Base-by-base conservation (phyloP, 2,888 invertebrate species). In the Girardia tigrina region DNA sequence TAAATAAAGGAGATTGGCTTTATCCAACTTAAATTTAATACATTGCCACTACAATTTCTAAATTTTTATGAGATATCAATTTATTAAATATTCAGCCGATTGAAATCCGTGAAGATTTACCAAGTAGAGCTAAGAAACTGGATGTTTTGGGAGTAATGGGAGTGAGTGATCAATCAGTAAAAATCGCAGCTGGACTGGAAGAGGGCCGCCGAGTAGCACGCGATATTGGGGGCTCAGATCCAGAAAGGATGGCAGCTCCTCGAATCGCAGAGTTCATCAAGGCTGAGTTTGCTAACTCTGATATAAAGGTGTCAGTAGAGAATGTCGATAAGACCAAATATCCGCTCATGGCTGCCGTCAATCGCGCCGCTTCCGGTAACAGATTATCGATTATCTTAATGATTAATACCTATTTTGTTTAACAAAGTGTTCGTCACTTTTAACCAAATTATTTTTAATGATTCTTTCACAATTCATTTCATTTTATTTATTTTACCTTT, bases 211-310 rank as follows among this genome's bases (percentile, higher is more conserved):
- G 86, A 81, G 87, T 88, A 1, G 85, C 86, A 23, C 82, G 88
- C 42, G 88, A 88, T 79, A 87, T 89, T 84, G 90, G 90, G 78
- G 91, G 90, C 73, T 89, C 89, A 0, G 94, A 94, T 85, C 94
- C 94, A 0, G 92, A 93, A 84, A 87, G 92, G 79, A 94, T 94
- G 93, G 87, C 91, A 12, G 90, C 94, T 12, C 88, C 88, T 0
- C 86, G 86, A 74, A 89, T 91, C 2, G 91, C 90, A 78, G 87
- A 88, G 75, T 92, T 92, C 83, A 85, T 93, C 0, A 85, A 85
- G 74, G 83, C 87, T 14, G 78, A 88, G 16, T 90, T 91, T 81
- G 77, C 77, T 12, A 82, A 80, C 29, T 81, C 84, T 29, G 76
- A 79, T 28, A 87, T 93, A 74, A 86, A 87, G 80, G 72, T 75